phyloP scores from a whole-genome alignment of 2,888 invertebrate genomes.

The Acanthacorydalis orientalis region DNA sequence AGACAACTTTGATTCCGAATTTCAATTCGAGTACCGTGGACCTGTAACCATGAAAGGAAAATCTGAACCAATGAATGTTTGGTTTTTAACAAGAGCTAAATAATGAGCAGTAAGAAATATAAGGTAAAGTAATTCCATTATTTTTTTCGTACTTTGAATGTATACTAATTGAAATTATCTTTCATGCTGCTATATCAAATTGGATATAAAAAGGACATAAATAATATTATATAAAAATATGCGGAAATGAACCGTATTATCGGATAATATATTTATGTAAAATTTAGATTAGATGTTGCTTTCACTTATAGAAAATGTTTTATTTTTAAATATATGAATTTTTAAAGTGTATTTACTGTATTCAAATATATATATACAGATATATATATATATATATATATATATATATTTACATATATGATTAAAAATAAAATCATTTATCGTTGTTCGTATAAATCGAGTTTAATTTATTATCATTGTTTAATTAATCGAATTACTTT shows the following conservation, averaged over 20 bases:
- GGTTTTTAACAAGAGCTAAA: constrained; percentile 51
- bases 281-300: too few relatives aligned
- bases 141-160: not conserved
- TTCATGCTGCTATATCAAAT: not conserved
- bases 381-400: too few relatives aligned
- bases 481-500: too few relatives aligned
- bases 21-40: constrained; percentile 71
- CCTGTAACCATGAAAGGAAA: constrained; percentile 87
- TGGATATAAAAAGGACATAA: not conserved
- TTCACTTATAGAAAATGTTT: not conserved
- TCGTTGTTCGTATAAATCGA: too few relatives aligned
- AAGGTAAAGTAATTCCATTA: not conserved
- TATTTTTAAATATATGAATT: constrained; percentile 5
- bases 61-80: constrained; percentile 85
- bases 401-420: too few relatives aligned
- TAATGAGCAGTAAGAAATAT: not conserved
- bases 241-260: too few relatives aligned
- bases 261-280: too few relatives aligned
- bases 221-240: not conserved
- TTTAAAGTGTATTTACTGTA: too few relatives aligned
- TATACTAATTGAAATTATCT: not conserved
- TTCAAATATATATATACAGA: too few relatives aligned
- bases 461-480: too few relatives aligned
- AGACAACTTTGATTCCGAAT: constrained; percentile 71
- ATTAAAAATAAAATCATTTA: too few relatives aligned